Evolutionary conservation across 2,113 vertebrate species (phyloP).

Genomic region (Brachyistius frenatus): DNA sequence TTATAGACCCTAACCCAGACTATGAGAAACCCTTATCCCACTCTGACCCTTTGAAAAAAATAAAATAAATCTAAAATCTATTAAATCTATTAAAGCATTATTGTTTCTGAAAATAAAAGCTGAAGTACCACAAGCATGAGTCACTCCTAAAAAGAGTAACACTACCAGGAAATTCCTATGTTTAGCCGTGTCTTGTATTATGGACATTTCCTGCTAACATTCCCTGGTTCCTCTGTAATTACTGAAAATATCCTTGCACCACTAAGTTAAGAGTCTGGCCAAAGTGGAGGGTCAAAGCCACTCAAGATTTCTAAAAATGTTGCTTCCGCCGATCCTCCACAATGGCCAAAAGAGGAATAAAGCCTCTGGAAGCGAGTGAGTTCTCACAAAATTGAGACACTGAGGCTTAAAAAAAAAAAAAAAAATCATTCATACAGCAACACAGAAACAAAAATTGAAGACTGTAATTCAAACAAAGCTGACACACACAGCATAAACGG

Average conservation of each 20-base stretch:
- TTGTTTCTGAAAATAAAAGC: constrained; percentile 42
- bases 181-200: constrained; percentile 58
- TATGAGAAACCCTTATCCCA: background rate
- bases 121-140: constrained; percentile 47
- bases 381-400: constrained; percentile 56
- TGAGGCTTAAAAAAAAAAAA: constrained; percentile 1
- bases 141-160: constrained; percentile 40
- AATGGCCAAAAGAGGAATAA: constrained; percentile 57
- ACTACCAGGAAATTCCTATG: constrained; percentile 69
- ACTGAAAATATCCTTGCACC: constrained; percentile 75
- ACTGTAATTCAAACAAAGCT: background rate
- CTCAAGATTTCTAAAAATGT: constrained; percentile 76
- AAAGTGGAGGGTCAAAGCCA: constrained; percentile 63
- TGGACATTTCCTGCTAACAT: constrained; percentile 79
- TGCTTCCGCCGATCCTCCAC: constrained; percentile 53
- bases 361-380: constrained; percentile 7
- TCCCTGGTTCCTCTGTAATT: constrained; percentile 76
- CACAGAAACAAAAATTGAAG: background rate
- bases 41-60: background rate
- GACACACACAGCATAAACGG: background rate
- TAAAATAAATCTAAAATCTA: background rate
- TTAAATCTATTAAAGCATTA: constrained; percentile 5
- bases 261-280: constrained; percentile 50
- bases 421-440: background rate
- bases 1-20: background rate